Conservation (phyloP, 2,797 vertebrate species). For the Taeniopygia guttata region DNA sequence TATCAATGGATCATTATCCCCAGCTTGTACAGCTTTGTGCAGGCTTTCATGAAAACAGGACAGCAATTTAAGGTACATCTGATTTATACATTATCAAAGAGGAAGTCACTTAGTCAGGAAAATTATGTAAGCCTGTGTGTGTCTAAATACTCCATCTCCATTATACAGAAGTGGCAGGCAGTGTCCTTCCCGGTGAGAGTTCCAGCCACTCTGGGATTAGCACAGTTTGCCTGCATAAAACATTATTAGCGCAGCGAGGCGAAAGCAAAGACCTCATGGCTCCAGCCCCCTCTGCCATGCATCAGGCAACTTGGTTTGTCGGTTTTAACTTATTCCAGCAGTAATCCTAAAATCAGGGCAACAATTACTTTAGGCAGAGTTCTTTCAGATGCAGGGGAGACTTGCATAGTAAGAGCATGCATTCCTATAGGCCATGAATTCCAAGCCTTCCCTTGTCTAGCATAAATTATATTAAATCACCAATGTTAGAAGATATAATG, state of each 20-base stretch:
- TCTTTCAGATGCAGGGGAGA: slow-evolving; percentile 7
- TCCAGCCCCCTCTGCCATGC: not conserved
- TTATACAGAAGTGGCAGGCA: slow-evolving; percentile 15
- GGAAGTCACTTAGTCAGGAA: slow-evolving; percentile 36
- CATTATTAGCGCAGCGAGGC: not conserved
- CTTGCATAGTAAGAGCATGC: not conserved
- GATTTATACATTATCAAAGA: slow-evolving; percentile 49
- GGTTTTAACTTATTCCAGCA: slow-evolving; percentile 29
- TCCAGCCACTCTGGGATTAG: not conserved
- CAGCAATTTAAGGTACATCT: not conserved
- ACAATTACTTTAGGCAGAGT: slow-evolving; percentile 47
- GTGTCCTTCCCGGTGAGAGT: not conserved
- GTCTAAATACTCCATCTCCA: slow-evolving; percentile 19
- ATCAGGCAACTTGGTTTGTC: not conserved
- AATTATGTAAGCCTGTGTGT: slow-evolving; percentile 40
- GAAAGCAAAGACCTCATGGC: not conserved
- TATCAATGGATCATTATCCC: slow-evolving; percentile 29
- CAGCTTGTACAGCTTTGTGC: not conserved
- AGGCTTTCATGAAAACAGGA: slow-evolving; percentile 22
- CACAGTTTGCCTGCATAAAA: slow-evolving; percentile 1
- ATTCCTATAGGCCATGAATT: slow-evolving; percentile 43
- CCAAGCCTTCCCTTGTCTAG: not conserved
- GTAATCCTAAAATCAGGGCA: slow-evolving; percentile 41
- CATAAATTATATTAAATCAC: slow-evolving; percentile 48
- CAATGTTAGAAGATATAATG: slow-evolving; percentile 25